Evolutionary conservation across 2,113 vertebrate genomes (phyloP), one percentile per base, ranked within the genome.

Genomic region (Callopanchax toddi): DNA sequence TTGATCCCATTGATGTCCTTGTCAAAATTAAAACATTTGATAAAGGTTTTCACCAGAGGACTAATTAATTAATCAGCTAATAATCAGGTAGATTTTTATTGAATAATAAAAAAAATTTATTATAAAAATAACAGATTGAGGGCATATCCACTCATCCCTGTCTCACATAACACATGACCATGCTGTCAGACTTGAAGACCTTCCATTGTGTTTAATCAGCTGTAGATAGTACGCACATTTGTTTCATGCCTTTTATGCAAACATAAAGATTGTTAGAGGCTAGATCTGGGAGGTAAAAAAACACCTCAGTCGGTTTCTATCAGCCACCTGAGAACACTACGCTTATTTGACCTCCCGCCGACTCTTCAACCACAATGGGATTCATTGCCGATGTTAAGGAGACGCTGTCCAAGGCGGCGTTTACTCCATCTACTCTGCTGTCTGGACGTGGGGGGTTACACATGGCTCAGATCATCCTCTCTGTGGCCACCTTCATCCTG

Each of bases 381-480:
- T 8, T 79, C 26, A 61, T 83, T 6, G 49, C 12, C 5, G 0
- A 26, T 1, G 10, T 87, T 1, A 89, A 87, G 64, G 40, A 57
- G 8, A 72, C 53, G 0, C 0, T 85, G 39, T 86, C 83, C 18
- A 10, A 87, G 53, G 80, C 85, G 0, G 82, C 80, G 50, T 89
- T 89, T 18, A 58, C 52, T 18, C 81, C 82, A 8, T 74, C 82
- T 0, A 13, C 67, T 17, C 71, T 90, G 68, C 4, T 74, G 2
- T 66, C 76, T 0, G 37, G 42, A 29, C 74, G 87, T n/a, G 81
- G 84, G 0, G 74, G 11, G 6, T 62, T 91, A 17, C 90, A 89
- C 75, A 79, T 88, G 64, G 50, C 60, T 36, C 79, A 90, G 83
- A 82, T 90, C n/a, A 3, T 84, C 4, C 21, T 89, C 45, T 83